phyloP scores from a whole-genome alignment of 1,140 invertebrate genomes.

The Leptinotarsa texana region DNA sequence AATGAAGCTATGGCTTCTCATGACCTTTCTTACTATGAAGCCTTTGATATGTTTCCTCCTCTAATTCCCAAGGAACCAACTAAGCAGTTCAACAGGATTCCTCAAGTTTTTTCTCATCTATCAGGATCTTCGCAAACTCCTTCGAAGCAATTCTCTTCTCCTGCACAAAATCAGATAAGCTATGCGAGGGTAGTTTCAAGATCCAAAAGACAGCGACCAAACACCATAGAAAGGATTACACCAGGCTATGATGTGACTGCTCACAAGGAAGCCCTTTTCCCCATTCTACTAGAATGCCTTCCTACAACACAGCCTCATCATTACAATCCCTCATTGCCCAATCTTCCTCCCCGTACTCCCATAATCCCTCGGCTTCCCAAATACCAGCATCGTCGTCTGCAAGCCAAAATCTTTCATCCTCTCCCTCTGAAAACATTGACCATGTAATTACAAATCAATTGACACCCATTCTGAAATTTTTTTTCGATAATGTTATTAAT shows the following conservation, averaged over 20 bases:
- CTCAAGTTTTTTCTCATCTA: background rate
- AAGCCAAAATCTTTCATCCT: background rate
- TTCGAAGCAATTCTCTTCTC: background rate
- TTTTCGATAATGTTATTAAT: background rate
- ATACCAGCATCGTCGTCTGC: background rate
- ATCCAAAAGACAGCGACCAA: background rate
- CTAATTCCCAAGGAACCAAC: background rate
- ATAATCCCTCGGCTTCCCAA: background rate
- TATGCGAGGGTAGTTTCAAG: background rate
- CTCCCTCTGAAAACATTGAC: constrained; percentile 8
- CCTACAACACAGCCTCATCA: background rate
- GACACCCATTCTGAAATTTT: background rate
- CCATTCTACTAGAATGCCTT: background rate
- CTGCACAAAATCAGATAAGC: background rate
- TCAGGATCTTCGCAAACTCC: background rate
- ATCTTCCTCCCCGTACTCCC: background rate
- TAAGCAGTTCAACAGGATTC: background rate
- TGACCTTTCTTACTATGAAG: constrained; percentile 30
- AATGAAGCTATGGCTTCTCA: constrained; percentile 28
- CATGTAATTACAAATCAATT: background rate
- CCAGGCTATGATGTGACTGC: background rate
- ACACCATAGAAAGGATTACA: constrained; percentile 1
- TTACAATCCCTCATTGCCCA: background rate
- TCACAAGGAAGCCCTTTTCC: background rate
- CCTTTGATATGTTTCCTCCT: background rate